A percentile compares a stretch with the other conserved stretches of the same genome.
Conservation (phyloP, 2,113 vertebrate species). For the Garra rufa region DNA sequence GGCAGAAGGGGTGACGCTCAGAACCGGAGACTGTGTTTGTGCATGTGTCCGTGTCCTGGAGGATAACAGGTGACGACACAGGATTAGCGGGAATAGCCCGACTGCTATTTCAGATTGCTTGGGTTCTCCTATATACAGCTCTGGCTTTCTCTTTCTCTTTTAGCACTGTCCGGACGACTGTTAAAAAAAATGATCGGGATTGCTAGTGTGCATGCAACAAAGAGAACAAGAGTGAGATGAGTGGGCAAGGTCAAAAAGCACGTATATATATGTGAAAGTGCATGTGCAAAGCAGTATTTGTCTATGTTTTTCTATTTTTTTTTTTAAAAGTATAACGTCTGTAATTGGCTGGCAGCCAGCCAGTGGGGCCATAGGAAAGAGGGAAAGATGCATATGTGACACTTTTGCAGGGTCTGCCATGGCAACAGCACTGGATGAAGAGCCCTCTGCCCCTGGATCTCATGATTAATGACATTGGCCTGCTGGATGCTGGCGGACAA, state of each 20-base stretch:
- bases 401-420: constrained; percentile 49
- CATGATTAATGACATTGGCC: constrained; percentile 61
- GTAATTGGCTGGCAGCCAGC: constrained; percentile 52
- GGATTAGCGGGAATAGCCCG: constrained; percentile 32
- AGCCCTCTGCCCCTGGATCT: constrained; percentile 38
- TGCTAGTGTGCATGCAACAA: neutral
- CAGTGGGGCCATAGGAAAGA: constrained; percentile 39
- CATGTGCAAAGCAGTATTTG: constrained; percentile 20
- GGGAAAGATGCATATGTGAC: constrained; percentile 57
- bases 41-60: neutral
- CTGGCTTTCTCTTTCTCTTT: neutral
- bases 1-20: neutral
- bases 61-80: constrained; percentile 34
- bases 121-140: constrained; percentile 15
- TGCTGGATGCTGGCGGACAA: constrained; percentile 43
- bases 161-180: neutral
- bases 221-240: neutral
- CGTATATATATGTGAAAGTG: neutral
- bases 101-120: constrained; percentile 10
- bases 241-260: neutral
- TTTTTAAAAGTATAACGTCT: neutral
- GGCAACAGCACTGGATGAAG: constrained; percentile 51
- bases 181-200: neutral
- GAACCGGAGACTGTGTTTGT: constrained; percentile 14
- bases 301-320: neutral